Conservation (phyloP, 2,113 vertebrate genomes). For the Microcebus lehilahytsara region DNA sequence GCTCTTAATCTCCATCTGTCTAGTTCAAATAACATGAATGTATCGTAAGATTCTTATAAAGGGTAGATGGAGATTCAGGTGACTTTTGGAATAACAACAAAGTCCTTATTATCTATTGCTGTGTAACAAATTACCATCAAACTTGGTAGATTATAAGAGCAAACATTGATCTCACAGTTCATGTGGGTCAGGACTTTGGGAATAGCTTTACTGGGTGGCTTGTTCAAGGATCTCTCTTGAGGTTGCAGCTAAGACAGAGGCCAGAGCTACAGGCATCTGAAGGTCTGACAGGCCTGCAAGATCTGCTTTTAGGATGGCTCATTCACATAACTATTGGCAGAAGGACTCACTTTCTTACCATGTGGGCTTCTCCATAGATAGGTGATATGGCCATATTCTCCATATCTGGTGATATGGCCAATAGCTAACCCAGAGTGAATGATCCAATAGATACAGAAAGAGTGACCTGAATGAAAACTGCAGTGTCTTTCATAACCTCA, state of each 20-base stretch:
- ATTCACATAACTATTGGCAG: rapidly evolving
- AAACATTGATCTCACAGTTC: not conserved
- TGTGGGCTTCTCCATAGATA: not conserved
- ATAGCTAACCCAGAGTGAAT: not conserved
- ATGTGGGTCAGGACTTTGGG: not conserved
- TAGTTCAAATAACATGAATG: not conserved
- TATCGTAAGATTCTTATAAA: not conserved
- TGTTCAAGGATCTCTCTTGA: not conserved
- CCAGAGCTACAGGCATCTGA: not conserved
- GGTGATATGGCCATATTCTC: not conserved
- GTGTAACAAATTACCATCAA: not conserved
- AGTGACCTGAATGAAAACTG: not conserved
- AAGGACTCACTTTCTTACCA: not conserved
- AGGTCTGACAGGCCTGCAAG: not conserved
- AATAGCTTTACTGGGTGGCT: not conserved
- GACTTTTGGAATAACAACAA: not conserved
- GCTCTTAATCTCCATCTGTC: not conserved
- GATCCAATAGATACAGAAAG: not conserved
- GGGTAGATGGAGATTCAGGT: rapidly evolving
- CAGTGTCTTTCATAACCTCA: not conserved
- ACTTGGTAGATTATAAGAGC: not conserved
- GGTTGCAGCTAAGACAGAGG: not conserved
- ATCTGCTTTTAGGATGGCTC: not conserved
- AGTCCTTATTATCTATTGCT: not conserved
- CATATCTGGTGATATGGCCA: not conserved